A percentile compares a stretch with the other conserved stretches of the same genome.
These are phyloP conservation scores for Tachyglossus aculeatus DNA, from an alignment of 2,797 vertebrate genomes.

Conservation along the genomic window DNA sequence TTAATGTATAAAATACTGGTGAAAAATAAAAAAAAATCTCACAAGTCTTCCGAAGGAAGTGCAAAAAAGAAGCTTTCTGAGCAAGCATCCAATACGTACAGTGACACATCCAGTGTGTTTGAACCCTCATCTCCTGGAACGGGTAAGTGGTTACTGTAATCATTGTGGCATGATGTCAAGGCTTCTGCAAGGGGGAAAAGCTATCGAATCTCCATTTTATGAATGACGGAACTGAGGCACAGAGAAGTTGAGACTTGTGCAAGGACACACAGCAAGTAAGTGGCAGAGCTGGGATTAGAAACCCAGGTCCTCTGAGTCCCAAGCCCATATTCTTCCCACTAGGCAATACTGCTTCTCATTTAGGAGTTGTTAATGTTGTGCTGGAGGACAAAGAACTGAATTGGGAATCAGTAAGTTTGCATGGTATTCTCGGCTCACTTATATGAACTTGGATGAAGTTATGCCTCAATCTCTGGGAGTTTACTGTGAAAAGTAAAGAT, in stretches of 20 bases:
- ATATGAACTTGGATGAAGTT: no score
- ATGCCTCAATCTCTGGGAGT: no score
- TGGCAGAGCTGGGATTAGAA: no score
- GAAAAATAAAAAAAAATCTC: slow-evolving; percentile 98
- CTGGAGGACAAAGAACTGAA: no score
- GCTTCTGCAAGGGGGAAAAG: not conserved
- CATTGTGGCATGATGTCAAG: not conserved
- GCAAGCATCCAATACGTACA: slow-evolving; percentile 92
- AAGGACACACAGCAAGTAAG: no score
- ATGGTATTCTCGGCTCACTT: no score
- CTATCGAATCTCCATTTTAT: not conserved
- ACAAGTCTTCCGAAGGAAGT: slow-evolving; percentile 86
- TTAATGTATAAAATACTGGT: slow-evolving; percentile 97
- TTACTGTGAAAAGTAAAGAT: no score
- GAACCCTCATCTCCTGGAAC: slow-evolving; percentile 93
- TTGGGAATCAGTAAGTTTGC: no score
- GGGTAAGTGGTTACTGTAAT: slow-evolving; percentile 79
- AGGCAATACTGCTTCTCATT: no score
- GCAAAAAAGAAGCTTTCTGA: slow-evolving; percentile 93
- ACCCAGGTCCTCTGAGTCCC: no score
- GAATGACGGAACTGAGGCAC: not conserved
- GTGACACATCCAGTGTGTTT: slow-evolving; percentile 91
- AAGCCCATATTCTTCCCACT: no score
- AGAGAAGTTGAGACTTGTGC: not conserved
- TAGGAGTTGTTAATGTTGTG: no score